Percentiles rank a stretch among this genome's conserved stretches.
Conservation (phyloP, 2,888 invertebrate genomes). For the Zaprionus obscuricornis region DNA sequence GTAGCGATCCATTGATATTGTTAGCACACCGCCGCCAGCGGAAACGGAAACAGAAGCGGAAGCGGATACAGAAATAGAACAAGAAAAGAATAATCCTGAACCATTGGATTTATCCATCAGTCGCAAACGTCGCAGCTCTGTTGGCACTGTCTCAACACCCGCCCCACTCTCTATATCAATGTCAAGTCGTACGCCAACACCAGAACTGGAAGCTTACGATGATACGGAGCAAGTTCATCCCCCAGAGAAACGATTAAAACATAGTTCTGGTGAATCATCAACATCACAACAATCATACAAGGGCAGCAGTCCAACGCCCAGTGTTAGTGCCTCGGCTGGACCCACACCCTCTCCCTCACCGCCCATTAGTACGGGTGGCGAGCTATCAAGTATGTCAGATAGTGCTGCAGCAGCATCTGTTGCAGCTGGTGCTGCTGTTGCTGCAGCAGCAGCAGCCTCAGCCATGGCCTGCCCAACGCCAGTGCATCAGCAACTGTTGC, state of each 20-base stretch:
- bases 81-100: constrained; percentile 80
- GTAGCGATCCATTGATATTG: constrained; percentile 82
- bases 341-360: constrained; percentile 83
- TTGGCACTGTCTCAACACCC: constrained; percentile 25
- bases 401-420: constrained; percentile 72
- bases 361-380: constrained; percentile 72
- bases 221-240: constrained; percentile 33
- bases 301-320: constrained; percentile 80
- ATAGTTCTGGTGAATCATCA: constrained; percentile 53
- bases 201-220: constrained; percentile 34
- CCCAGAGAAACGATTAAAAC: constrained; percentile 38
- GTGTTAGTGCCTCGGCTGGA: constrained; percentile 77
- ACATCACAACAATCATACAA: constrained; percentile 70
- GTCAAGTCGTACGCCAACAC: constrained; percentile 27
- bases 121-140: constrained; percentile 84
- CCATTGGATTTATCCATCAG: constrained; percentile 90
- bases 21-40: constrained; percentile 77
- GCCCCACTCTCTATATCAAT: constrained; percentile 16
- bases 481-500: constrained; percentile 84
- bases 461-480: constrained; percentile 91
- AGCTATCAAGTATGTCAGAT: constrained; percentile 70
- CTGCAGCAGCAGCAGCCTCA: constrained; percentile 38
- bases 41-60: constrained; percentile 53
- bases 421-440: constrained; percentile 84
- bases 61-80: constrained; percentile 26